Conservation (phyloP, 2,113 vertebrate species). For the Neolamprologus toae region DNA sequence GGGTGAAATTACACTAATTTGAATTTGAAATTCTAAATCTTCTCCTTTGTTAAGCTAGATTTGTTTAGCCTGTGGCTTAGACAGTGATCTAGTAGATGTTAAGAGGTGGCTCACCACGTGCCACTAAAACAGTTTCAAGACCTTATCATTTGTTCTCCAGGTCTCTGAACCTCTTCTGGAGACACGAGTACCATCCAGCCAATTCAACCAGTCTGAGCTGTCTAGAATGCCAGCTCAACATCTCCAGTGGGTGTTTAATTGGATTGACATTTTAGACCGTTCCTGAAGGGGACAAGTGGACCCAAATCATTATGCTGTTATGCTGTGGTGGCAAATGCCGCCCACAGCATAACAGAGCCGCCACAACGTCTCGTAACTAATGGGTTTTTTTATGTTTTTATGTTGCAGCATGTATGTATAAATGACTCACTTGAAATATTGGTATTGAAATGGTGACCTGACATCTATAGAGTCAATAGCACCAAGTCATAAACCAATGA, state of each 20-base stretch:
- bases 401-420: background rate
- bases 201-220: background rate
- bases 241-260: background rate
- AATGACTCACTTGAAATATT: background rate
- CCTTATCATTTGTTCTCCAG: background rate
- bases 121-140: background rate
- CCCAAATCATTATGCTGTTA: background rate
- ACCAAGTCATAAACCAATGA: background rate
- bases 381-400: accelerated
- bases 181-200: background rate
- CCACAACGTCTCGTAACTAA: background rate
- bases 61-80: background rate
- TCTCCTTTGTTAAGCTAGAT: background rate
- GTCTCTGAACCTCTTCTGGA: background rate
- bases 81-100: background rate
- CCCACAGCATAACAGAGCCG: background rate
- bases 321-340: background rate
- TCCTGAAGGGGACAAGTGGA: background rate
- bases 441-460: background rate
- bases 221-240: background rate
- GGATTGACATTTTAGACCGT: background rate
- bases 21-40: background rate
- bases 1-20: background rate
- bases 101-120: background rate
- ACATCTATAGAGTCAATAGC: background rate